Evolutionary conservation across 1,140 invertebrate genomes (phyloP).

Genomic region (Nasonia vitripennis): DNA sequence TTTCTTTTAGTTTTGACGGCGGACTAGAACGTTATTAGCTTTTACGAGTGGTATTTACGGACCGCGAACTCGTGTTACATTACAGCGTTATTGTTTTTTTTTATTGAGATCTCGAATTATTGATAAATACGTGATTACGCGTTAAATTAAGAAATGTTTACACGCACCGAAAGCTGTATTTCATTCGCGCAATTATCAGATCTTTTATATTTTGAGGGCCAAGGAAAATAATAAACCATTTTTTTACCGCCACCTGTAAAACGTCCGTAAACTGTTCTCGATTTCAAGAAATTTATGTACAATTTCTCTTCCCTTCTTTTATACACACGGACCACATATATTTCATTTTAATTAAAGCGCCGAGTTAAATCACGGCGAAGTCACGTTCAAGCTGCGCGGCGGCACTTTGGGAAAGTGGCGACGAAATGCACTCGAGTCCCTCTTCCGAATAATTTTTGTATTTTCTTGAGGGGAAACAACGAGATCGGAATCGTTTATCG

Average conservation of each 20-base stretch:
- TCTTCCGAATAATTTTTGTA: no score
- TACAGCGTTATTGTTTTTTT: not conserved
- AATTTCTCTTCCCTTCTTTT: slow-evolving; percentile 23
- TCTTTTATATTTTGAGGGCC: not conserved
- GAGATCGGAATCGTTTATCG: no score
- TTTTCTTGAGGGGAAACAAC: no score
- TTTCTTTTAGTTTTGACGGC: not conserved
- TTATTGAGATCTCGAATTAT: not conserved
- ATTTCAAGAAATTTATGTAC: slow-evolving; percentile 25
- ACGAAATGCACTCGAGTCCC: not conserved
- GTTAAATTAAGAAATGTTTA: no score
- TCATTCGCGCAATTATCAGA: no score
- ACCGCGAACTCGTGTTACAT: no score
- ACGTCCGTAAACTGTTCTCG: not conserved
- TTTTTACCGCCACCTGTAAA: not conserved
- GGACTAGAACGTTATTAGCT: not conserved
- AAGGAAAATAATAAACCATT: not conserved
- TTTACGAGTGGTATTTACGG: no score
- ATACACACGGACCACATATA: not conserved
- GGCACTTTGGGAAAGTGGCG: not conserved
- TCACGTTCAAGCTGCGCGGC: not conserved
- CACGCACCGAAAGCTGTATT: no score
- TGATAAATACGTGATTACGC: no score
- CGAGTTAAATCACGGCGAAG: not conserved
- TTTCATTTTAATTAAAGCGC: slow-evolving; percentile 14